phyloP scores from a whole-genome alignment of 2,113 vertebrate genomes.

The Dolichotis patagonum region DNA sequence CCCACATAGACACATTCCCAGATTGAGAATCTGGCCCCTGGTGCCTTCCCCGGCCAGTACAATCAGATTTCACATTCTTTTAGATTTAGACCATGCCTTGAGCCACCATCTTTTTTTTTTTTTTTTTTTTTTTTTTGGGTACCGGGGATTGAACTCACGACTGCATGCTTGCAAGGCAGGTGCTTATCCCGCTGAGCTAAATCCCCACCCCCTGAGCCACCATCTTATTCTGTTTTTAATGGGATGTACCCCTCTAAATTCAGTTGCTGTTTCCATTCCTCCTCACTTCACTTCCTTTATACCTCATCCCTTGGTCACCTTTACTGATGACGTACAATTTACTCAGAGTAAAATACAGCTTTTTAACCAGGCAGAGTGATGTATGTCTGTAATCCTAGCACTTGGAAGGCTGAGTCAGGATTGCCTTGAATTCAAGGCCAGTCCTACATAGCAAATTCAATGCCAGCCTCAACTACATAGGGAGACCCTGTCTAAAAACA shows the following conservation, averaged over 20 bases:
- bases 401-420: neutral
- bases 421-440: neutral
- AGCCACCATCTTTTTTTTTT: neutral
- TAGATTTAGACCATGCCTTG: neutral
- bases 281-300: neutral
- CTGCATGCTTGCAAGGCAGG: too few species aligned
- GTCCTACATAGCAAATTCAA: neutral
- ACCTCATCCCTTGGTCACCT: neutral
- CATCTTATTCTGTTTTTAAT: neutral
- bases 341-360: neutral
- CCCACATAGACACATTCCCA: neutral
- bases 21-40: constrained; percentile 1
- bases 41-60: neutral
- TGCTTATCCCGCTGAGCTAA: too few species aligned
- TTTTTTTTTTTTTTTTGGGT: too few species aligned
- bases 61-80: neutral
- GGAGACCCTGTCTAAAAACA: neutral
- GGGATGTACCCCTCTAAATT: neutral
- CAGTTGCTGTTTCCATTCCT: neutral
- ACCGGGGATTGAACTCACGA: too few species aligned
- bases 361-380: neutral
- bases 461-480: neutral
- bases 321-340: neutral
- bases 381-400: neutral
- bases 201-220: neutral